These are phyloP conservation scores for Clamator glandarius DNA, from an alignment of 2,797 vertebrate species.

Conservation along the genomic window DNA sequence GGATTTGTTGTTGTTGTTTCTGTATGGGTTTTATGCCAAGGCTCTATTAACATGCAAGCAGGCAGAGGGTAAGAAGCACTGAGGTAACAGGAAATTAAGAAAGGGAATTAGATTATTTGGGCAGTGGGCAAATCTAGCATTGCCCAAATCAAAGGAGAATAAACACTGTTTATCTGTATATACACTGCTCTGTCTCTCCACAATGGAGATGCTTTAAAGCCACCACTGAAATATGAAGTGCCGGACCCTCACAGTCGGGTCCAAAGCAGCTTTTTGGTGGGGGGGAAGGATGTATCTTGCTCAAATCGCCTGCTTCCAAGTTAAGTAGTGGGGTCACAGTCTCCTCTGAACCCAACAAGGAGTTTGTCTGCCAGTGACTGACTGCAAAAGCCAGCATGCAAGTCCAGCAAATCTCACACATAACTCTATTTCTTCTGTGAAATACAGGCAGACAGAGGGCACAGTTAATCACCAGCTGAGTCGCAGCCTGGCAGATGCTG, in stretches of 20 bases:
- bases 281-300: not conserved
- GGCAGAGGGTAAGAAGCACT: not conserved
- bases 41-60: not conserved
- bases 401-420: not conserved
- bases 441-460: not conserved
- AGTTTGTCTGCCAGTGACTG: not conserved
- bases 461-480: not conserved
- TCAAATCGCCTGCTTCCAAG: not conserved
- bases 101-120: not conserved
- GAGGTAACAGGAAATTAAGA: not conserved
- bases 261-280: not conserved
- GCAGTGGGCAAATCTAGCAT: not conserved
- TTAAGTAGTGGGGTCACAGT: not conserved
- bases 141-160: not conserved
- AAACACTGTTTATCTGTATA: not conserved
- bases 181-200: not conserved
- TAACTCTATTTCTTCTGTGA: not conserved
- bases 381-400: not conserved
- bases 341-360: not conserved
- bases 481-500: not conserved
- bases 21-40: not conserved
- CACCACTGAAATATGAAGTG: not conserved
- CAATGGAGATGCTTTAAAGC: not conserved
- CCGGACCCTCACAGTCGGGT: not conserved
- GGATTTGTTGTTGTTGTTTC: not conserved